Evolutionary conservation across 2,797 vertebrate genomes (phyloP), one percentile per base, ranked within the genome.

Genomic region (Ataeniobius toweri): DNA sequence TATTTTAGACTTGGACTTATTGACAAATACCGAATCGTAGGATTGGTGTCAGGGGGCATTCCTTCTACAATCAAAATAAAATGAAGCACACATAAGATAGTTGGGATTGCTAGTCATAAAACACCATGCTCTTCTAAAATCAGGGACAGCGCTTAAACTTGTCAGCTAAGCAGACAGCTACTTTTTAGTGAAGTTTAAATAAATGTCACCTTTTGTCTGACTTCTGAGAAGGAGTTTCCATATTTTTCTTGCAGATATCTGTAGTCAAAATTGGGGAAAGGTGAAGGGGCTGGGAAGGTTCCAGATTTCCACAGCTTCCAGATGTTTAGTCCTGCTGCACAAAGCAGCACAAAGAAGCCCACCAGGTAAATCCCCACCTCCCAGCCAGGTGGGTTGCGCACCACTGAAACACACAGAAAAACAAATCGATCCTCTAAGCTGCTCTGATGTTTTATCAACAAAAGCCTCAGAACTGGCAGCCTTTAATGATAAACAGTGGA

Each of bases 221-320:
- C 91, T 73, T 97, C 96, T 0, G 93, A 88, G 77, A 93, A 94
- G 2, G 94, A 96, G 3, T 92, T 96, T 22, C 98, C 98, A 56
- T 99, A 99, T 90, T 99, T 99, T 80, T 97, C 96, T 92, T 98
- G 96, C 68, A 99, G 96, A 91, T 98, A 99, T 12, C 96, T 95
- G 90, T 98, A 98, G 93, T 99, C 97, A 7, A 99, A 99, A 94
- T 99, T 99, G 2, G 98, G 98, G 89, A 98, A 99, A 0, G 98
- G 98, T 1, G 98, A 99, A 0, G 98, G 98, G 0, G 96, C 93
- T 0, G 98, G 97, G 88, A 98, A 99, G 70, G 93, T 95, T 16
- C 98, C 98, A 0, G 98, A 98, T 36, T 96, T 97, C 96, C 97
- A 99, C 59, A 99, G 92, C 89, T 96, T 99, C 98, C 98, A 99